Conservation (phyloP, 2,888 invertebrate genomes). For the Rhamphomyia laevipes region DNA sequence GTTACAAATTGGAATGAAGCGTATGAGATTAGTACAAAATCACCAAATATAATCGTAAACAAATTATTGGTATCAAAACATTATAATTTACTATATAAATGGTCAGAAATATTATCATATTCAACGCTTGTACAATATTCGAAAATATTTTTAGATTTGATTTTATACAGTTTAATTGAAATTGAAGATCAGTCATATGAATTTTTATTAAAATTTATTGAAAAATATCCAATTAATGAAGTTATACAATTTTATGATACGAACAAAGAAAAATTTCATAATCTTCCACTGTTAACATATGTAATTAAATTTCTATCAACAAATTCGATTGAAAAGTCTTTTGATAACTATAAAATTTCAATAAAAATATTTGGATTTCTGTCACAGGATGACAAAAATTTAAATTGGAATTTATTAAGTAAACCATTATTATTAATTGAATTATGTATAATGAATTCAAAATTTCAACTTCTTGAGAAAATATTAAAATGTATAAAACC, state of each 20-base stretch:
- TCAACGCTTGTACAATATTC: too few relatives aligned
- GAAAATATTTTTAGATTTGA: slow-evolving; percentile 17
- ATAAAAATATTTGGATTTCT: slow-evolving; percentile 55
- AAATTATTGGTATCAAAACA: slow-evolving; percentile 24
- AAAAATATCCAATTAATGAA: slow-evolving; percentile 46
- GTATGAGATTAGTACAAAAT: slow-evolving; percentile 37
- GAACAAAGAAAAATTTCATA: slow-evolving; percentile 50
- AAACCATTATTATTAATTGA: slow-evolving; percentile 70
- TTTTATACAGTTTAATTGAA: slow-evolving; percentile 24
- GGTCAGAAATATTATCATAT: slow-evolving; percentile 48
- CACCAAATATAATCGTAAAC: slow-evolving; percentile 30
- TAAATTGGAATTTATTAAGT: slow-evolving; percentile 52
- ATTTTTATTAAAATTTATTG: slow-evolving; percentile 43
- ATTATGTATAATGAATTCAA: slow-evolving; percentile 77
- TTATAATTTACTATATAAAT: slow-evolving; percentile 51
- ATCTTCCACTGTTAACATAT: slow-evolving; percentile 51
- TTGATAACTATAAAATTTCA: slow-evolving; percentile 53
- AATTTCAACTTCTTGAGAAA: slow-evolving; percentile 52
- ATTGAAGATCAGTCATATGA: slow-evolving; percentile 24
- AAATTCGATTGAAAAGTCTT: slow-evolving; percentile 24
- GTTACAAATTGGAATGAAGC: slow-evolving; percentile 48
- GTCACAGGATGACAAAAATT: slow-evolving; percentile 42
- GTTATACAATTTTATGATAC: slow-evolving; percentile 50
- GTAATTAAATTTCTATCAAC: slow-evolving; percentile 49
- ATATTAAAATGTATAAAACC: slow-evolving; percentile 49